phyloP scores from a whole-genome alignment of 1,140 invertebrate species.

The Teleogryllus occipitalis region DNA sequence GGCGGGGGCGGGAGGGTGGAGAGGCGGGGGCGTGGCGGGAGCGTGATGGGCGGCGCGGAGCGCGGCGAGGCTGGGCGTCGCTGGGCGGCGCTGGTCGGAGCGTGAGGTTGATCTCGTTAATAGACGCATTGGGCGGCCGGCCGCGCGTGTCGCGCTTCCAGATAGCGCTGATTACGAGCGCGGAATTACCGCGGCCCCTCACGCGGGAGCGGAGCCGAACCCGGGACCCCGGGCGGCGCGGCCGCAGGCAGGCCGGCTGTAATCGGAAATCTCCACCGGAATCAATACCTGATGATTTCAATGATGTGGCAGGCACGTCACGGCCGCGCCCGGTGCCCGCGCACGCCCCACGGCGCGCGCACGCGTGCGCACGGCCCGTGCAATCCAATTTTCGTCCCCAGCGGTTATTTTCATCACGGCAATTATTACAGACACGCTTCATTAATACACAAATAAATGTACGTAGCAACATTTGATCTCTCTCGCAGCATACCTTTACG shows the following conservation, averaged over 20 bases:
- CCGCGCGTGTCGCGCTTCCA: not conserved
- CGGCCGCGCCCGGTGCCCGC: too few species aligned
- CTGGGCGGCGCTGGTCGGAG: not conserved
- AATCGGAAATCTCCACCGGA: not conserved
- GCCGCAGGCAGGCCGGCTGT: not conserved
- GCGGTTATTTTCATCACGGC: not conserved
- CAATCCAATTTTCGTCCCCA: not conserved
- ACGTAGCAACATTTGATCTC: not conserved
- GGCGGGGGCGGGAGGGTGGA: too few species aligned
- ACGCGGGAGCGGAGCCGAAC: not conserved
- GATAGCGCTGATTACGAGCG: slow-evolving; percentile 3
- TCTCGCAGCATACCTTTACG: not conserved
- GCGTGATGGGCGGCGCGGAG: too few species aligned
- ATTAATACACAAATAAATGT: slow-evolving; percentile 2
- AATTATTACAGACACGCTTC: not conserved
- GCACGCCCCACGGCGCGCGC: too few species aligned
- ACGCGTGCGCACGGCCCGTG: not conserved
- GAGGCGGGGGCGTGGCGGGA: not conserved
- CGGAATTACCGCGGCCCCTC: not conserved
- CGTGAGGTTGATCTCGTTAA: not conserved
- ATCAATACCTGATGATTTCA: not conserved
- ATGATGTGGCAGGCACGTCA: not conserved
- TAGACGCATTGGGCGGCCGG: not conserved
- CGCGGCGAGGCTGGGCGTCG: too few species aligned
- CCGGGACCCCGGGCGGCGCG: too few species aligned